Evolutionary conservation across 2,888 invertebrate species (phyloP), one percentile per base, ranked within the genome.

Genomic region (Cheilosia scutellata): DNA sequence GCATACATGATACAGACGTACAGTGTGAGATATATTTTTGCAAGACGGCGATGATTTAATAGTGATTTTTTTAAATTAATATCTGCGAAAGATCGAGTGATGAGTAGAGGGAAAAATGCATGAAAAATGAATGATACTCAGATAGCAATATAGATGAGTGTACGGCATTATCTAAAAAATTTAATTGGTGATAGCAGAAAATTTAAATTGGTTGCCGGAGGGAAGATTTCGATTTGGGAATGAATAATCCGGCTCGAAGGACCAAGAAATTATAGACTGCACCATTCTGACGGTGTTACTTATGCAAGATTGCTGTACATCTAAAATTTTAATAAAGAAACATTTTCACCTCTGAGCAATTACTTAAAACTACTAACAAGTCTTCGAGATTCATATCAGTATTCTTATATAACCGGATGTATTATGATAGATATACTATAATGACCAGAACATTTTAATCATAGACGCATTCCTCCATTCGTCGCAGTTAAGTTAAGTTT

Each of bases 41-140:
- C 63, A 76, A 31, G 51, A 66, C 55, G 44, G 47, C 53, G 77
- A 77, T 77, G 72, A 68, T 72, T 77, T 77, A 72, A 77, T 68
- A 77, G 72, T 71, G 66, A 77, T 83, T 83, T 68, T 65, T 72
- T 66, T 62, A 44, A 31, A 70, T 71, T 60, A 71, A 55, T 71
- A 82, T 76, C 58, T 65, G 58, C 27, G 33, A 68, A 29, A 57
- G 53, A 80, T 72, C 55, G 68, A 53, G 58, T 33, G 42, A 29
- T 5, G 29, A 44, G 42, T 25, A 55, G 31, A 29, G 29, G 53
- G n/a, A 7, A 5, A 31, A 37, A 20, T n/a, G 51, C 42, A 58
- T 60, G n/a, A n/a, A n/a, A n/a, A n/a, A n/a, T n/a, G n/a, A n/a
- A 40, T 66, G 65, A 66, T 65, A 63, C 55, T 75, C 55, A 29